Percentiles rank a stretch among this genome's conserved stretches.
phyloP scores from a whole-genome alignment of 2,797 vertebrate species.

The Manis crassicaudata region DNA sequence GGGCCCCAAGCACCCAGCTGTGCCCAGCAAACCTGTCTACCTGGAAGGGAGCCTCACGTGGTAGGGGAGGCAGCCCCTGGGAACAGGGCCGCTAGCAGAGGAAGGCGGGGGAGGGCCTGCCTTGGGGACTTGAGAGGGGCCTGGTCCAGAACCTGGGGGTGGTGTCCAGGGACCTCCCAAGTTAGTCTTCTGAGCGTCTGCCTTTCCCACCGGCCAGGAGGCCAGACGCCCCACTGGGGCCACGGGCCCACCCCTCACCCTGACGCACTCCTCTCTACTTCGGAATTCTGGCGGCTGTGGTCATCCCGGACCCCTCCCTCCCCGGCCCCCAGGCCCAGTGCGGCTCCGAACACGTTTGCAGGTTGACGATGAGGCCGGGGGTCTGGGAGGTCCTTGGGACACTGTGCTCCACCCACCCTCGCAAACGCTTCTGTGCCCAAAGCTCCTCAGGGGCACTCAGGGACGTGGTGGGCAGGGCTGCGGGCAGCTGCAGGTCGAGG shows the following conservation, averaged over 20 bases:
- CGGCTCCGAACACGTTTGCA: background rate
- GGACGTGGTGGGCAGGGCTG: background rate
- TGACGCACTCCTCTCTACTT: background rate
- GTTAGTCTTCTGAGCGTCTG: background rate
- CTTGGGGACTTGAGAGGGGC: rapidly evolving
- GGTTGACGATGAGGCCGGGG: background rate
- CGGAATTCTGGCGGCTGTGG: background rate
- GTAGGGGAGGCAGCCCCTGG: background rate
- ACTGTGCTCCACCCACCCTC: background rate
- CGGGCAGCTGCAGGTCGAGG: slow-evolving; percentile 50
- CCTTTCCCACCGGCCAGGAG: no score
- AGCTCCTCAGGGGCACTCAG: background rate
- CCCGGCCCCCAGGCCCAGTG: no score
- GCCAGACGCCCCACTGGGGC: background rate
- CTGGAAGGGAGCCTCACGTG: no score
- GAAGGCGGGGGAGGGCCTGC: background rate
- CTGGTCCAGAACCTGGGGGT: background rate
- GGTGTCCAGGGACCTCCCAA: background rate
- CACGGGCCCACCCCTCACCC: background rate
- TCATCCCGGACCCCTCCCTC: no score
- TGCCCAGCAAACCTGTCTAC: background rate
- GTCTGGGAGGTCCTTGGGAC: background rate
- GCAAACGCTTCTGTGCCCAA: background rate
- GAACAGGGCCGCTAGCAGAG: background rate
- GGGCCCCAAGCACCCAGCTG: background rate